phyloP scores from a whole-genome alignment of 2,113 vertebrate genomes.

The Varanus salvator region DNA sequence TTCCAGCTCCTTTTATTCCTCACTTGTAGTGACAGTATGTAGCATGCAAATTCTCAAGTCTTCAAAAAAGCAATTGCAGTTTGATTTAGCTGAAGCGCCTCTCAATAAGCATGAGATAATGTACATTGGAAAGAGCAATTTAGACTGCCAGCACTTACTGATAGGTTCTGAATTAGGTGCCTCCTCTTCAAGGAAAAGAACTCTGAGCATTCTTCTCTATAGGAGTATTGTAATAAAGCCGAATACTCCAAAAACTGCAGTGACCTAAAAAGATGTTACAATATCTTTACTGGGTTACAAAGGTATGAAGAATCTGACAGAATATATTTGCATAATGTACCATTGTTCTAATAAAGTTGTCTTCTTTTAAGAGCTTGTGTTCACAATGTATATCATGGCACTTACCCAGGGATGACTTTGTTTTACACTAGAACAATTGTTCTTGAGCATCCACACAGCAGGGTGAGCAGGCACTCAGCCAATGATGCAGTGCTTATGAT shows the following conservation, averaged over 20 bases:
- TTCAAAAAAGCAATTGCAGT: conserved; percentile 27
- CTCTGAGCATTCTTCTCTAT: conserved; percentile 21
- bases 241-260: conserved; percentile 21
- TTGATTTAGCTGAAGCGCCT: conserved; percentile 27
- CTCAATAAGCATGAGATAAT: conserved; percentile 35
- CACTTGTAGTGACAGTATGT: conserved; percentile 14
- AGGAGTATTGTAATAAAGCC: conserved; percentile 33
- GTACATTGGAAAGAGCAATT: conserved; percentile 38
- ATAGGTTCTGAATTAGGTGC: conserved; percentile 38
- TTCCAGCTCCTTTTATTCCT: conserved; percentile 38
- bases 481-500: not conserved
- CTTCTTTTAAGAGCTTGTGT: not conserved
- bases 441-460: too few relatives aligned
- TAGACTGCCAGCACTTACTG: conserved; percentile 30
- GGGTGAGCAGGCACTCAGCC: not conserved
- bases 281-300: conserved; percentile 10
- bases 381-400: not conserved
- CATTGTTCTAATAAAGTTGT: not conserved
- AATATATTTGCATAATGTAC: not conserved
- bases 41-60: conserved; percentile 18
- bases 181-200: not conserved
- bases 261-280: conserved; percentile 26
- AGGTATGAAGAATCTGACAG: conserved; percentile 17
- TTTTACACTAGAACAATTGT: not conserved
- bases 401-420: not conserved